Conservation (phyloP, 2,888 invertebrate genomes). For the Fragum whitleyi region DNA sequence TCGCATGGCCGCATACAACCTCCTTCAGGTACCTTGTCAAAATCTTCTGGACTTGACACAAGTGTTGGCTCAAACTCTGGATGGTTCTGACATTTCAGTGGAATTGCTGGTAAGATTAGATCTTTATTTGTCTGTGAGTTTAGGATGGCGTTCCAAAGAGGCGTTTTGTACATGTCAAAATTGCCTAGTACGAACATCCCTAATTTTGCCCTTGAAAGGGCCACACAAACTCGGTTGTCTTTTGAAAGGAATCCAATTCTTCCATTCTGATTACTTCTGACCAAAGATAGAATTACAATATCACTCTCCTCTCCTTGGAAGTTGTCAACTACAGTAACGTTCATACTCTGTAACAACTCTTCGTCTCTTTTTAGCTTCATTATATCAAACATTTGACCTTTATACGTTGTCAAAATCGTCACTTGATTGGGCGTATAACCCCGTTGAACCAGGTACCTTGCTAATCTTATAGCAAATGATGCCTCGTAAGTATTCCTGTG, state of each 20-base stretch:
- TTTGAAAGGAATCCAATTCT: conserved; percentile 79
- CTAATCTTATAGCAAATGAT: conserved; percentile 69
- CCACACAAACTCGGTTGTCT: conserved; percentile 83
- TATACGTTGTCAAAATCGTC: conserved; percentile 70
- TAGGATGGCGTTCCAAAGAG: conserved; percentile 70
- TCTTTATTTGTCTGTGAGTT: conserved; percentile 45
- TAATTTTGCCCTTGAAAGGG: conserved; percentile 81
- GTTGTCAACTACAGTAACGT: conserved; percentile 80
- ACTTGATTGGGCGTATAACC: conserved; percentile 73
- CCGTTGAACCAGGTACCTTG: conserved; percentile 76
- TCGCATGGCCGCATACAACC: conserved; percentile 74
- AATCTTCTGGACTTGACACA: conserved; percentile 59
- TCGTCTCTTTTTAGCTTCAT: conserved; percentile 72
- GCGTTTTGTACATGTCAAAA: conserved; percentile 66
- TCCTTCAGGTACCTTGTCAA: conserved; percentile 69
- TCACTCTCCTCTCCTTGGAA: conserved; percentile 85
- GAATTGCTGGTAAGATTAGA: conserved; percentile 58
- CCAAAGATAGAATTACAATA: conserved; percentile 83
- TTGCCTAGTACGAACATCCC: conserved; percentile 84
- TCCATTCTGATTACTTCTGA: conserved; percentile 78
- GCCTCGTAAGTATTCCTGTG: conserved; percentile 76
- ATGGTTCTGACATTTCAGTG: conserved; percentile 79
- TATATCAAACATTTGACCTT: conserved; percentile 79
- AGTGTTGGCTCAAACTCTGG: conserved; percentile 55
- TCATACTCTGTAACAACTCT: conserved; percentile 64